Evolutionary conservation across 2,113 vertebrate genomes (phyloP).

Genomic region (Dromiciops gliroides): DNA sequence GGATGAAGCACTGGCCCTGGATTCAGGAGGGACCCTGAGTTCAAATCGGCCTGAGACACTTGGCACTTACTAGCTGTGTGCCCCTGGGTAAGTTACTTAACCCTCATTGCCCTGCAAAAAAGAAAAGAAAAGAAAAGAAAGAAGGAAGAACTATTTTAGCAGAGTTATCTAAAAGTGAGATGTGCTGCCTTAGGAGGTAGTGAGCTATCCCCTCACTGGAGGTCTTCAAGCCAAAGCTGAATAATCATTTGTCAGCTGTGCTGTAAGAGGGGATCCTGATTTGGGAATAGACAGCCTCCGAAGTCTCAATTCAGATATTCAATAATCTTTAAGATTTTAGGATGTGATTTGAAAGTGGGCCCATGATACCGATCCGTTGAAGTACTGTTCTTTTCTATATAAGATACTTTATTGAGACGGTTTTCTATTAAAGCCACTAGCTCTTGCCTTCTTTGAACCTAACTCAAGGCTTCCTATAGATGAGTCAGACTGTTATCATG

Average conservation of each 20-base stretch:
- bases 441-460: too few relatives aligned
- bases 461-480: too few relatives aligned
- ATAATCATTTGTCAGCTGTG: background rate
- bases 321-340: background rate
- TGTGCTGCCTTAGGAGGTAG: background rate
- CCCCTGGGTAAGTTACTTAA: too few relatives aligned
- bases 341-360: background rate
- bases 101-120: too few relatives aligned
- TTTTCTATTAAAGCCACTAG: background rate
- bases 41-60: too few relatives aligned
- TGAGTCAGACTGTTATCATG: too few relatives aligned
- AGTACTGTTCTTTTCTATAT: background rate
- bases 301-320: background rate
- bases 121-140: too few relatives aligned
- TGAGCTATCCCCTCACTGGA: background rate
- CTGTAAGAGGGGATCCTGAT: background rate
- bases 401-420: background rate
- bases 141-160: too few relatives aligned
- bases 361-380: background rate
- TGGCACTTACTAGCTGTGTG: too few relatives aligned
- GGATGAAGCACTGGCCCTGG: too few relatives aligned
- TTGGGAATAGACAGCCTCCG: background rate
- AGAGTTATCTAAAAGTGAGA: background rate
- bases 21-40: too few relatives aligned
- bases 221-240: background rate